phyloP scores from a whole-genome alignment of 2,888 invertebrate species.

The Apodemia hepburni region DNA sequence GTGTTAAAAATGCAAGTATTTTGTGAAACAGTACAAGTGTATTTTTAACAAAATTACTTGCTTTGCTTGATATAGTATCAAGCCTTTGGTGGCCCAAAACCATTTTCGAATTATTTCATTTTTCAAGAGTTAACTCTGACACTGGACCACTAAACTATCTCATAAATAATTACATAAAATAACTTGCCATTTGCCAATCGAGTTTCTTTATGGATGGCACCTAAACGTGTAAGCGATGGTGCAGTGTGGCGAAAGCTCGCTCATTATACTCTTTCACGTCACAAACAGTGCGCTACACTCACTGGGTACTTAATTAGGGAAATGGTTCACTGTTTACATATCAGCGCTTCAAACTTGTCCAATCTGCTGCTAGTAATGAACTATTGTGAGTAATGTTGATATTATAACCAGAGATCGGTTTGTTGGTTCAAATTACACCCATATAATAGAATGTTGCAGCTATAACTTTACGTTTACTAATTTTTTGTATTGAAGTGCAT shows the following conservation, averaged over 20 bases:
- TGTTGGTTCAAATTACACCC: neutral
- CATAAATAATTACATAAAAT: too few relatives aligned
- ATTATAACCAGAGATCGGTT: conserved; percentile 15
- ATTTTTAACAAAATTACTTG: too few relatives aligned
- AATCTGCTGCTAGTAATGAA: conserved; percentile 41
- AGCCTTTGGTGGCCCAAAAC: too few relatives aligned
- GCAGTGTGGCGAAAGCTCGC: conserved; percentile 39
- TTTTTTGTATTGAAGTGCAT: neutral
- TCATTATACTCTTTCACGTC: conserved; percentile 46
- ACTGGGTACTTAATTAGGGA: conserved; percentile 65
- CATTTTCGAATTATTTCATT: too few relatives aligned
- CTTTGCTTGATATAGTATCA: too few relatives aligned
- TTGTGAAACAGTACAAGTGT: too few relatives aligned
- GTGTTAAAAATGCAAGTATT: too few relatives aligned
- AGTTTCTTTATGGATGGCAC: neutral
- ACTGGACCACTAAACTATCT: too few relatives aligned
- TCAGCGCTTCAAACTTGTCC: conserved; percentile 50
- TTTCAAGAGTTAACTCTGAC: too few relatives aligned
- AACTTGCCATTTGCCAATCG: too few relatives aligned
- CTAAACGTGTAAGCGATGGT: conserved; percentile 28
- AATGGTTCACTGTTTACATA: conserved; percentile 61
- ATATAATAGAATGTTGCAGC: neutral
- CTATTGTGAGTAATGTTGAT: conserved; percentile 20
- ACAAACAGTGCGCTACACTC: conserved; percentile 48
- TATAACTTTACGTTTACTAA: neutral